Conservation (phyloP, 2,888 invertebrate genomes). For the Hoplodrina ambigua region DNA sequence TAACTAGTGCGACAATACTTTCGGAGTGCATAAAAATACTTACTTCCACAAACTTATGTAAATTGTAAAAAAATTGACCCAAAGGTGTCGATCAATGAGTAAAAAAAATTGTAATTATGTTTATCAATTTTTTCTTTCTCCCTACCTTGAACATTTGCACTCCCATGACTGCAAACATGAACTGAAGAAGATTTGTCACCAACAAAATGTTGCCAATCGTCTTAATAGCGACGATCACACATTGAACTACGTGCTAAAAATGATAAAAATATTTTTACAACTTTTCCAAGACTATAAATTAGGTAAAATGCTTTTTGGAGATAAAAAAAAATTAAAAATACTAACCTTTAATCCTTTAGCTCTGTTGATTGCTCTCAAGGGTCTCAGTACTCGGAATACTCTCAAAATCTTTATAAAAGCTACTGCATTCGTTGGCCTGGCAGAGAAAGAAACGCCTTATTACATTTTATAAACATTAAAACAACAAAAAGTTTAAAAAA, state of each 20-base stretch:
- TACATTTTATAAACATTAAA: background rate
- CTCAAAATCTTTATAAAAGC: constrained; percentile 99
- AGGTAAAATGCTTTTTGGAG: background rate
- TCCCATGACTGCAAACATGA: constrained; percentile 99
- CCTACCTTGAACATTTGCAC: constrained; percentile 99
- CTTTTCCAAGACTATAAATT: constrained; percentile 17
- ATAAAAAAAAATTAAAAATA: constrained; percentile 60
- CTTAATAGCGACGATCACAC: constrained; percentile 99
- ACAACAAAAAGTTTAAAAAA: background rate
- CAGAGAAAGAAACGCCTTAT: constrained; percentile 20
- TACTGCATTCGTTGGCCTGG: constrained; percentile 93
- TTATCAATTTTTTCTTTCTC: constrained; percentile 66
- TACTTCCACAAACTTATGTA: constrained; percentile 71
- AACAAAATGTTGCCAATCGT: constrained; percentile 99
- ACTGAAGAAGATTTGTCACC: constrained; percentile 99
- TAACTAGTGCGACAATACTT: constrained; percentile 57
- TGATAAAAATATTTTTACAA: constrained; percentile 65
- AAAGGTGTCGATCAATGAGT: constrained; percentile 83
- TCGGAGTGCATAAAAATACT: constrained; percentile 72
- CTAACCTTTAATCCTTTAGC: constrained; percentile 99
- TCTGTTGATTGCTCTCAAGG: constrained; percentile 99
- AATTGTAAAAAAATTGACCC: constrained; percentile 77
- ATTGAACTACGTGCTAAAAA: constrained; percentile 99
- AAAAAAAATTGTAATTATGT: constrained; percentile 53
- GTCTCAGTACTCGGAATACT: constrained; percentile 98